These are phyloP conservation scores for Scophthalmus maximus DNA, from an alignment of 2,113 vertebrate genomes.

Conservation along the genomic window DNA sequence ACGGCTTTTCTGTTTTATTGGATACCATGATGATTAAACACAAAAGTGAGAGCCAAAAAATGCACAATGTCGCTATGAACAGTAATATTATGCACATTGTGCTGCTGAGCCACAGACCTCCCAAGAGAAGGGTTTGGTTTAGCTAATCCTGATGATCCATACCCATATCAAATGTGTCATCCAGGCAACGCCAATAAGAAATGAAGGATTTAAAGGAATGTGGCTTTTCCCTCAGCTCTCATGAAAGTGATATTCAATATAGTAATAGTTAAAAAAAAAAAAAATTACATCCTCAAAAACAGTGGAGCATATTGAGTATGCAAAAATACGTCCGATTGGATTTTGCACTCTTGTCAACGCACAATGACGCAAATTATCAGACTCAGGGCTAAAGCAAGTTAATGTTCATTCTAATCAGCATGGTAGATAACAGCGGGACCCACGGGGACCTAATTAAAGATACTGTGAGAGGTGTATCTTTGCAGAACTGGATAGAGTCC, in stretches of 20 bases:
- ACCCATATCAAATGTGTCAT: conserved; percentile 72
- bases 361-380: conserved; percentile 56
- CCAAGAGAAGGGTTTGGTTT: conserved; percentile 61
- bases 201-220: conserved; percentile 48
- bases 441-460: conserved; percentile 85
- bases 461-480: conserved; percentile 77
- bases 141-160: conserved; percentile 74
- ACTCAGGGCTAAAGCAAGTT: conserved; percentile 70
- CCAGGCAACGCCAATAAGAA: conserved; percentile 55
- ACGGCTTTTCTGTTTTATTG: conserved; percentile 33
- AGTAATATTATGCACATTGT: conserved; percentile 55
- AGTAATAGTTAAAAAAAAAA: conserved; percentile 46
- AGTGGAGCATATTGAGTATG: conserved; percentile 24
- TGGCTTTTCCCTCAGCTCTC: conserved; percentile 37
- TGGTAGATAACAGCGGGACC: conserved; percentile 75
- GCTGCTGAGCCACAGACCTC: conserved; percentile 49
- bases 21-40: conserved; percentile 41
- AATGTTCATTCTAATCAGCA: conserved; percentile 81
- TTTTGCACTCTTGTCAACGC: conserved; percentile 30
- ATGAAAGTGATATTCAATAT: conserved; percentile 20
- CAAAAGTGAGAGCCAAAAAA: conserved; percentile 45
- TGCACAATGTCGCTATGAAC: conserved; percentile 25
- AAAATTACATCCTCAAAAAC: conserved; percentile 29
- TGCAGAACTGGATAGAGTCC: conserved; percentile 55
- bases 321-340: conserved; percentile 34